Base-by-base conservation (phyloP, 2,888 invertebrate genomes). In the Stenichneumon culpator region DNA sequence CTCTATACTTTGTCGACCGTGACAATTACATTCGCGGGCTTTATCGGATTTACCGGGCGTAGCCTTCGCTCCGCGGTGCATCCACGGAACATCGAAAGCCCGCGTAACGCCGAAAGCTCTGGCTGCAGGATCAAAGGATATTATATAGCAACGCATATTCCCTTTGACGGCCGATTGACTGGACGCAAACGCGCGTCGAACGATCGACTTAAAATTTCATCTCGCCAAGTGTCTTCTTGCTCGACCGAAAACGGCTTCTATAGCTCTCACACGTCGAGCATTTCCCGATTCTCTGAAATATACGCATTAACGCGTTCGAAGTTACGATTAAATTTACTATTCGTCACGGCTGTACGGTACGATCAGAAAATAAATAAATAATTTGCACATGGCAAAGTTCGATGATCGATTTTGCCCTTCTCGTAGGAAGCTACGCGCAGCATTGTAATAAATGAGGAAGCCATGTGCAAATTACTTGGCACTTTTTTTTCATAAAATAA, bases 1-100 rank as follows among this genome's bases (percentile, higher is more conserved):
- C 32, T 19, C 54, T n/a, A 54, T 57, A 79, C 65, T 79, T 79
- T 72, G 60, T 11, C 69, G 22, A 68, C 60, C 70, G 63, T 68
- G 79, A 80, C 80, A 89, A 89, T 91, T 89, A 87, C 88, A 88
- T 88, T 90, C 88, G 86, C 87, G 39, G 83, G 86, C 88, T 88
- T 90, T 90, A 89, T 89, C 83, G 86, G 88, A 86, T 88, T 89
- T 87, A 87, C 86, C 84, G 83, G 7, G 47, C 36, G 50, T 32
- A 7, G 63, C 19, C 28, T 28, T 11, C 65, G 32, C 63, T 63
- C 9, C 32, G 11, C 19, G 47, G 22, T 57, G 36, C 19, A 19
- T 22, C 72, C 67, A 25, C 16, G 11, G 25, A 65, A 74, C 44
- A 25, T 9, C 28, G 63, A 25, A 25, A 60, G 50, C 36, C 47